Evolutionary conservation across 2,797 vertebrate genomes (phyloP).

Genomic region (Periophthalmus magnuspinnatus): DNA sequence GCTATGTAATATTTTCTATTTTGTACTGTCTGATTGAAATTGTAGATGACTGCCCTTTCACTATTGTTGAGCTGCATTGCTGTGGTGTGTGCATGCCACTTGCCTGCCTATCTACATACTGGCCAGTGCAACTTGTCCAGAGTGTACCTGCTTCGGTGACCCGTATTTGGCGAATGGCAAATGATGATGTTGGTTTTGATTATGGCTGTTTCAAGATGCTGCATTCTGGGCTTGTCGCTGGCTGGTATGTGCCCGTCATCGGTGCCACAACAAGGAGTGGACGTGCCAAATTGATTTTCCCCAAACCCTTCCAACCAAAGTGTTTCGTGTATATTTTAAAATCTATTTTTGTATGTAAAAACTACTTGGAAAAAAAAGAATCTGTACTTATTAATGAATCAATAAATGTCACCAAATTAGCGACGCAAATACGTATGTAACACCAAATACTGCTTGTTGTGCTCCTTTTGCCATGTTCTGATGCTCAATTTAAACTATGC

Average conservation of each 20-base stretch:
- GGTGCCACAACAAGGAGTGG: constrained; percentile 43
- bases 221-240: constrained; percentile 45
- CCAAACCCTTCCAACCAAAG: constrained; percentile 60
- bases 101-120: constrained; percentile 51
- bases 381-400: constrained; percentile 17
- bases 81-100: constrained; percentile 62
- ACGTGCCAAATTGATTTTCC: constrained; percentile 33
- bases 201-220: constrained; percentile 47
- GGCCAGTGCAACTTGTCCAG: constrained; percentile 43
- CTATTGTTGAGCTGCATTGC: constrained; percentile 42
- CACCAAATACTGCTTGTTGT: constrained; percentile 73
- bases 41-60: constrained; percentile 55
- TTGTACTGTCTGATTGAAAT: constrained; percentile 69
- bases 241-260: constrained; percentile 36
- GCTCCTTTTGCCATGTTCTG: constrained; percentile 66
- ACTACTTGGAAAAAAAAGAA: constrained; percentile 42
- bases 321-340: constrained; percentile 45
- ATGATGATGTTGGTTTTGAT: constrained; percentile 45
- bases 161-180: constrained; percentile 24
- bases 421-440: constrained; percentile 61
- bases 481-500: constrained; percentile 77
- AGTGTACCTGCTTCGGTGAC: constrained; percentile 39
- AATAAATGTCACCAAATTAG: constrained; percentile 51
- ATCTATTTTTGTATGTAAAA: constrained; percentile 33
- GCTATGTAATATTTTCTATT: constrained; percentile 82